Conservation (phyloP, 2,888 invertebrate species). For the Zaprionus bogoriensis region DNA sequence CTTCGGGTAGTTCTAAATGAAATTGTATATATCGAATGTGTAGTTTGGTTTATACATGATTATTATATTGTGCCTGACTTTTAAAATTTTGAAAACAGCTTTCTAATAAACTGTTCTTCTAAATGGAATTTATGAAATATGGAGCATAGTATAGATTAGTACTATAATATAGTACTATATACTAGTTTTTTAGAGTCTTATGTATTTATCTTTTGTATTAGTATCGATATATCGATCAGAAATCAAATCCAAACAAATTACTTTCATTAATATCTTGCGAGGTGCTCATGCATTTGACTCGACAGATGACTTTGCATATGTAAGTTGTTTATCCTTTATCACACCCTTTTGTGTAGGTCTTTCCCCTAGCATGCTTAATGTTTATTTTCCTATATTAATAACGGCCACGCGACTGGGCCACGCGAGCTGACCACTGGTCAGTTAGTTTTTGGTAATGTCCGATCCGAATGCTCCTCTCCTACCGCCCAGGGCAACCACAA, state of each 20-base stretch:
- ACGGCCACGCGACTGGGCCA: conserved; percentile 68
- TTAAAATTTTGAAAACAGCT: too few relatives aligned
- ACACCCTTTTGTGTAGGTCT: conserved; percentile 25
- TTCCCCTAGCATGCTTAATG: conserved; percentile 57
- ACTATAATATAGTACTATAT: too few relatives aligned
- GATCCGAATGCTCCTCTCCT: conserved; percentile 1
- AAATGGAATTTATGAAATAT: too few relatives aligned
- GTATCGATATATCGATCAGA: too few relatives aligned
- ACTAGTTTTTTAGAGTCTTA: too few relatives aligned
- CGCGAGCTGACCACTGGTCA: conserved; percentile 68
- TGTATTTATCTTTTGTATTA: too few relatives aligned
- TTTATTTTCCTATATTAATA: conserved; percentile 72
- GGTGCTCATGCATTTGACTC: not conserved
- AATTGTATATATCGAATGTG: too few relatives aligned
- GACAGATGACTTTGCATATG: not conserved
- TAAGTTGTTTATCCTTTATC: conserved; percentile 4
- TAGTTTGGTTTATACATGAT: too few relatives aligned
- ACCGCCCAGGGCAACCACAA: conserved; percentile 31
- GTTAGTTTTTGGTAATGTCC: conserved; percentile 37
- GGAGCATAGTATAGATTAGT: too few relatives aligned
- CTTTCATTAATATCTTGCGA: conserved; percentile 30
- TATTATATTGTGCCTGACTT: too few relatives aligned
- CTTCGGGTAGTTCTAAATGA: too few relatives aligned
- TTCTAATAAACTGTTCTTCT: too few relatives aligned
- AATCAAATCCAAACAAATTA: conserved; percentile 20